phyloP scores from a whole-genome alignment of 2,888 invertebrate species.

The Zeuzera pyrina region DNA sequence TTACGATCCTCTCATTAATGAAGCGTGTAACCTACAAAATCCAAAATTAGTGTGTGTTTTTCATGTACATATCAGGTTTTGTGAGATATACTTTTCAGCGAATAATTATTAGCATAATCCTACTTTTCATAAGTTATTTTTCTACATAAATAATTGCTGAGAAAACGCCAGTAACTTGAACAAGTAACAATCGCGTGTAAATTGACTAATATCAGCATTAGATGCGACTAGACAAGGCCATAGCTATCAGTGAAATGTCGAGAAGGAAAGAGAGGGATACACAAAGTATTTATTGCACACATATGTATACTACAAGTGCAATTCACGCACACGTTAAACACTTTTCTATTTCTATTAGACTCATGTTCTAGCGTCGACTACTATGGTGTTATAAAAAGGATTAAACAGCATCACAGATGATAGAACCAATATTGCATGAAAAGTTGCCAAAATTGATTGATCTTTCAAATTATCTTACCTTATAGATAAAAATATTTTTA shows the following conservation, averaged over 20 bases:
- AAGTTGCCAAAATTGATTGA: no score
- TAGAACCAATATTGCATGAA: neutral
- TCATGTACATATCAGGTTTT: no score
- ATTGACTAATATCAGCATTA: constrained; percentile 68
- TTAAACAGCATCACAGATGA: constrained; percentile 6
- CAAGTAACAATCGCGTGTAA: constrained; percentile 26
- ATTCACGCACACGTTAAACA: constrained; percentile 48
- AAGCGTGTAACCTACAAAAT: constrained; percentile 32
- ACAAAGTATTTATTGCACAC: constrained; percentile 69
- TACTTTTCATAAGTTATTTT: no score
- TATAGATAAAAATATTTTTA: no score
- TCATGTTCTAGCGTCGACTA: constrained; percentile 27
- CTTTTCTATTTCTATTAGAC: constrained; percentile 65
- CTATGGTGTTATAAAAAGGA: constrained; percentile 35
- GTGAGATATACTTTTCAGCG: no score
- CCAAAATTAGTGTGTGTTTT: no score
- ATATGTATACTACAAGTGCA: constrained; percentile 61
- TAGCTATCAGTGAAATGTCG: constrained; percentile 72
- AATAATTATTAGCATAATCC: no score
- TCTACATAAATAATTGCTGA: no score
- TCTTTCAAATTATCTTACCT: no score
- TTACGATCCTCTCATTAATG: constrained; percentile 20
- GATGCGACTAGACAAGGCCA: constrained; percentile 74
- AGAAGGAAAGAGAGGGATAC: constrained; percentile 68
- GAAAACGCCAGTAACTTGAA: constrained; percentile 12